Conservation (phyloP, 2,888 invertebrate species). For the Zele albiditarsus region DNA sequence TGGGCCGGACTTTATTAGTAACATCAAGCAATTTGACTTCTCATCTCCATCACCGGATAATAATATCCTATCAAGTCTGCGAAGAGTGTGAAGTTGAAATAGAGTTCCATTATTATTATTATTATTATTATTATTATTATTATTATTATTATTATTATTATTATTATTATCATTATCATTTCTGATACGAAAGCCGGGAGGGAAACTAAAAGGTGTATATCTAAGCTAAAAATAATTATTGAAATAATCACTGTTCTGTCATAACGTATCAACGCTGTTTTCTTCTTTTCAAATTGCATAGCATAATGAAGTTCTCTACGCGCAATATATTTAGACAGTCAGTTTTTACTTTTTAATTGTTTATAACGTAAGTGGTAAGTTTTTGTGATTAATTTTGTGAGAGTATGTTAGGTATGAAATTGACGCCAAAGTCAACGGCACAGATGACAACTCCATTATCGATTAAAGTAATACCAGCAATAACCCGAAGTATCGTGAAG, state of each 20-base stretch:
- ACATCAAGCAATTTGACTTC: conserved; percentile 75
- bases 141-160: no score
- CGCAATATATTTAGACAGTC: background rate
- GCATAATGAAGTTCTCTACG: no score
- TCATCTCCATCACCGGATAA: conserved; percentile 78
- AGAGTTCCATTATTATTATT: background rate
- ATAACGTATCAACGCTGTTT: no score
- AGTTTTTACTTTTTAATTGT: conserved; percentile 26
- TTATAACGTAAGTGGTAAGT: conserved; percentile 7
- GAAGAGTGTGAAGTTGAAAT: conserved; percentile 43
- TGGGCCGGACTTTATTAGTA: conserved; percentile 45
- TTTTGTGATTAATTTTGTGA: conserved; percentile 30
- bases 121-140: no score
- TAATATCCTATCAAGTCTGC: conserved; percentile 71
- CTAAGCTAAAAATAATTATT: no score
- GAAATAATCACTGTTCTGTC: no score
- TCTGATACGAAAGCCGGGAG: no score
- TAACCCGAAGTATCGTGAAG: conserved; percentile 59
- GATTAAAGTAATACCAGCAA: conserved; percentile 66
- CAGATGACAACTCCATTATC: conserved; percentile 58
- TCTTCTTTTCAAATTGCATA: no score
- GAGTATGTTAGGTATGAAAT: conserved; percentile 73
- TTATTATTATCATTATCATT: no score
- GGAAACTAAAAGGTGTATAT: no score
- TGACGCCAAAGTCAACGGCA: conserved; percentile 54